Conservation (phyloP, 2,797 vertebrate species). For the Tapera naevia region DNA sequence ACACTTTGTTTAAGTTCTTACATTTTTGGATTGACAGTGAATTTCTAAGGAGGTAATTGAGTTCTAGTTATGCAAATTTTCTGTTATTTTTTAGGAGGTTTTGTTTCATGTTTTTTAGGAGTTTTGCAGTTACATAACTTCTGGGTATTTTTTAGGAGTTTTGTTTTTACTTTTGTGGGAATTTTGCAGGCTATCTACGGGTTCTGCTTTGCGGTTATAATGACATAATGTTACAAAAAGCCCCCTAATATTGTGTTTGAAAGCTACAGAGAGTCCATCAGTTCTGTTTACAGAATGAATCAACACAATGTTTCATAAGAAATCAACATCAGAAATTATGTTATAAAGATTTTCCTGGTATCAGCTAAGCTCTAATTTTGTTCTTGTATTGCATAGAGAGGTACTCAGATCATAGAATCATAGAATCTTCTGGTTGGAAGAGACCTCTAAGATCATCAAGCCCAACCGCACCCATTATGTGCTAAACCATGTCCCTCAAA, state of each 20-base stretch:
- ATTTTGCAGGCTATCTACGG: background rate
- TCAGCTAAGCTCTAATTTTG: background rate
- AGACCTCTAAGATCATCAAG: no score
- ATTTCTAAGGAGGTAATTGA: background rate
- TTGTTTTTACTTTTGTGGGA: background rate
- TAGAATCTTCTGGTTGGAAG: no score
- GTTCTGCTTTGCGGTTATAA: background rate
- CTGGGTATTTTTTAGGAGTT: background rate
- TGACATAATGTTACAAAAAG: background rate
- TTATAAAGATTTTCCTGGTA: background rate
- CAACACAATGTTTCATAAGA: background rate
- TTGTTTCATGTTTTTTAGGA: background rate
- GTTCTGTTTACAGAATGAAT: background rate
- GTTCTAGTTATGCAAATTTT: background rate
- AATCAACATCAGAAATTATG: background rate
- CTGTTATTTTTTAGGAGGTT: background rate
- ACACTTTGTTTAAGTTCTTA: background rate
- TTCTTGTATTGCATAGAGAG: accelerated
- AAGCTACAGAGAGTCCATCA: background rate
- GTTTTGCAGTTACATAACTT: background rate
- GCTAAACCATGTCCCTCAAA: no score
- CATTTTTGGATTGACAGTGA: background rate
- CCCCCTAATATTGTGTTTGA: background rate
- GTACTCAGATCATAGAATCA: no score
- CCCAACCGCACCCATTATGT: no score